Conservation (phyloP, 1,140 invertebrate genomes). For the Anoplolepis gracilipes region DNA sequence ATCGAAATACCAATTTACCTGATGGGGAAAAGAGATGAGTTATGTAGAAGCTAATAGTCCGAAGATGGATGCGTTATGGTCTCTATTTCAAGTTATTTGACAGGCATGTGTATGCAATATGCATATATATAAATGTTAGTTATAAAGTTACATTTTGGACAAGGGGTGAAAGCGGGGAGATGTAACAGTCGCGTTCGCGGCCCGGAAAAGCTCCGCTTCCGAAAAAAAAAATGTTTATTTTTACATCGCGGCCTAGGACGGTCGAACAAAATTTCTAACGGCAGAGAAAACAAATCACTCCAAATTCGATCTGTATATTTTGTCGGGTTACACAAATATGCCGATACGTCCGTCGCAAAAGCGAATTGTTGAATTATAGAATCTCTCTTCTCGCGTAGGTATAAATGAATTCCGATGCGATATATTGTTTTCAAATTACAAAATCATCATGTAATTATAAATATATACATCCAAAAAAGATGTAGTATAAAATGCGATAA, state of each 20-base stretch:
- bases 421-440: conserved; percentile 14
- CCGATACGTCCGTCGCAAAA: conserved; percentile 56
- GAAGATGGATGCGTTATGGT: conserved; percentile 69
- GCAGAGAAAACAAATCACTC: conserved; percentile 72
- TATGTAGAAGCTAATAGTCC: conserved; percentile 73
- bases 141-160: conserved; percentile 43
- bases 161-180: not conserved
- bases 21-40: conserved; percentile 74
- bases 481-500: not conserved
- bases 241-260: conserved; percentile 59
- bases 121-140: conserved; percentile 33
- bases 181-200: conserved; percentile 21
- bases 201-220: conserved; percentile 30
- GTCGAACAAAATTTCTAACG: conserved; percentile 67
- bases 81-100: conserved; percentile 65
- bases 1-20: conserved; percentile 69
- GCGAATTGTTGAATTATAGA: conserved; percentile 55
- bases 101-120: conserved; percentile 39
- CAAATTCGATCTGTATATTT: conserved; percentile 75
- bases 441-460: not conserved
- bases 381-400: not conserved
- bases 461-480: not conserved
- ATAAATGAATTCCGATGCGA: conserved; percentile 40
- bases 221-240: conserved; percentile 64
- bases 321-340: conserved; percentile 65